Percentiles rank a stretch among this genome's conserved stretches.
Evolutionary conservation across 1,140 invertebrate species (phyloP).

Genomic region (Halyomorpha halys): DNA sequence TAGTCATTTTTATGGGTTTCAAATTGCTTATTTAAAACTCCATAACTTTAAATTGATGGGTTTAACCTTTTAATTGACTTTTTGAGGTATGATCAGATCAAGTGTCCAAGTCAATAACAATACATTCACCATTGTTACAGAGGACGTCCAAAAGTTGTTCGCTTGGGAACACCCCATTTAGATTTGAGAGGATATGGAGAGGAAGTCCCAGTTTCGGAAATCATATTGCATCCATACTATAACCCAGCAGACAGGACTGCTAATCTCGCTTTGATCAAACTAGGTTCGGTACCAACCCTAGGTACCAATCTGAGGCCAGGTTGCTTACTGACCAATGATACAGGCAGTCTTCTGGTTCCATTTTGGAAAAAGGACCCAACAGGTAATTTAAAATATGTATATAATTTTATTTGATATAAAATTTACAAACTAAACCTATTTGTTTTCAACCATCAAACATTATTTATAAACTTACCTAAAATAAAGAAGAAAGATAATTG

Average conservation of each 20-base stretch:
- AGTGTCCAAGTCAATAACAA: too few species aligned
- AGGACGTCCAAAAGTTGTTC: slow-evolving; percentile 1
- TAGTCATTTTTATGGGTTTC: too few species aligned
- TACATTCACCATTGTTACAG: background rate
- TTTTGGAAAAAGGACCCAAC: background rate
- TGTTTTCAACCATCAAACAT: too few species aligned
- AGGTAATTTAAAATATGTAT: background rate
- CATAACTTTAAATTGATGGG: too few species aligned
- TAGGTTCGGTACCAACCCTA: background rate
- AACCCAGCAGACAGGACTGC: slow-evolving; percentile 5
- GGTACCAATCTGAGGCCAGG: background rate
- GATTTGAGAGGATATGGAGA: background rate
- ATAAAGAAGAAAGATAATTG: too few species aligned
- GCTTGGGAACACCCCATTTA: background rate
- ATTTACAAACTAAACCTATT: too few species aligned
- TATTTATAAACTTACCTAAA: too few species aligned
- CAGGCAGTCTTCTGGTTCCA: background rate
- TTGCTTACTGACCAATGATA: background rate
- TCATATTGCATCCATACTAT: background rate
- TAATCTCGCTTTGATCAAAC: background rate
- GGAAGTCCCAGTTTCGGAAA: background rate
- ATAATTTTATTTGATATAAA: too few species aligned
- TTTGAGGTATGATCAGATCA: too few species aligned
- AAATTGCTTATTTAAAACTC: too few species aligned
- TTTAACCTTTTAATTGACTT: too few species aligned